Evolutionary conservation across 2,113 vertebrate genomes (phyloP).

Genomic region (Telmatochromis brichardi): DNA sequence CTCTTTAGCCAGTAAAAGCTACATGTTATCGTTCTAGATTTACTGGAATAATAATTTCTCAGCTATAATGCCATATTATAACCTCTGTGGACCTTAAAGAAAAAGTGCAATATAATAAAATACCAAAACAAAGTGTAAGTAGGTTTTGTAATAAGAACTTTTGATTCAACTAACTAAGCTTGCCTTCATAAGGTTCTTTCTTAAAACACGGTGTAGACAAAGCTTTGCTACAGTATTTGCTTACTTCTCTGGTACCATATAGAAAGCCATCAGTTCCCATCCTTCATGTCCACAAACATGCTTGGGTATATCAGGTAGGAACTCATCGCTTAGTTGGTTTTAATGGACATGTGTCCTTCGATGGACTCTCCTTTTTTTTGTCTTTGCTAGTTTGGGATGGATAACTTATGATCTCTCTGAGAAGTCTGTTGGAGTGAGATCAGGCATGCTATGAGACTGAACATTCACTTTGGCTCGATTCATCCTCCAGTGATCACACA

Average conservation of each 20-base stretch:
- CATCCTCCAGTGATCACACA: not conserved
- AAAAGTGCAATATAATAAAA: not conserved
- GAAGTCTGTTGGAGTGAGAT: not conserved
- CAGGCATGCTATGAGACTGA: not conserved
- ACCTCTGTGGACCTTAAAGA: not conserved
- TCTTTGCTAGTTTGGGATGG: not conserved
- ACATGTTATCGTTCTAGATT: not conserved
- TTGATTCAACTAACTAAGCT: not conserved
- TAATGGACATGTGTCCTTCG: not conserved
- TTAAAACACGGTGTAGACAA: not conserved
- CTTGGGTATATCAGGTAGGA: not conserved
- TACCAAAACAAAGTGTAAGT: not conserved
- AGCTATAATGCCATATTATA: not conserved
- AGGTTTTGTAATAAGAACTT: not conserved
- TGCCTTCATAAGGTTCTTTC: not conserved
- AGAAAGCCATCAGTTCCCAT: not conserved
- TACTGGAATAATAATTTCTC: not conserved
- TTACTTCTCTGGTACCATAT: not conserved
- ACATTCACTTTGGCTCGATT: conserved; percentile 19
- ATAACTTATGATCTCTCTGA: not conserved
- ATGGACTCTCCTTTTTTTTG: not conserved
- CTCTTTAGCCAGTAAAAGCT: not conserved
- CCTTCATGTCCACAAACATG: not conserved
- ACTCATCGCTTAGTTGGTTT: not conserved
- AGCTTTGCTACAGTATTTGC: not conserved